Base-by-base conservation (phyloP, 92 coral and sea anemone species). In the Virgularia gustaviana region DNA sequence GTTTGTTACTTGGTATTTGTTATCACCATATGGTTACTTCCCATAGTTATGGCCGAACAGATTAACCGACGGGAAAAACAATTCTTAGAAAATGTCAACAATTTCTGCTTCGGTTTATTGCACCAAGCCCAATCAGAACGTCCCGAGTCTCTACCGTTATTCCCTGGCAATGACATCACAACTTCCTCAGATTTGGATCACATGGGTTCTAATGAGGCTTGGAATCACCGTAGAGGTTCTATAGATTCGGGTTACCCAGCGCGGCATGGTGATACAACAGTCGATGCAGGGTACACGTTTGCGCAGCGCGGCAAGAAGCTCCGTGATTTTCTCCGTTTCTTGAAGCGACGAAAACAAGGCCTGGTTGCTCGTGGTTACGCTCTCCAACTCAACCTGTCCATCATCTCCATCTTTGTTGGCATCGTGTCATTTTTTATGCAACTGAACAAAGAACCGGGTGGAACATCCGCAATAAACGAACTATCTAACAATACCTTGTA, bases 1-100 rank as follows among this genome's bases (percentile, higher is more conserved):
- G 35, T 68, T 24, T 68, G 75, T 15, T 68, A 68, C 61, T 49
- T 68, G 61, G 9, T 68, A 24, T 68, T 68, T 6, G 39, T 68
- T 18, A 45, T 68, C 29, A 49, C 47, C 4, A 15, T 68, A 5
- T 68, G 75, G 75, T 38, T 68, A 16, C 36, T 56, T 1, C 72
- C 72, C 3, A 41, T 25, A 9, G 20, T 65, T 11, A 49, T 65
- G 3, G 72, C 54, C 0, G 72, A 65, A 36, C 36, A 20, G 23
- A 65, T 65, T 33, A 65, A 65, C 20, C 72, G 72, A 25, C 39
- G 72, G 3, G 72, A 65, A 37, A 42, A n/a, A 18, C 41, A 42
- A 28, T 65, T 65, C 10, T 5, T 28, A 25, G 72, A 65, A 30
- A 11, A 37, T 41, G 32, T 65, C 56, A 65, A 65, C 56, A 56